Conservation (phyloP, 35 echinoderm and acorn worm genomes). For the Ptychodera flava region DNA sequence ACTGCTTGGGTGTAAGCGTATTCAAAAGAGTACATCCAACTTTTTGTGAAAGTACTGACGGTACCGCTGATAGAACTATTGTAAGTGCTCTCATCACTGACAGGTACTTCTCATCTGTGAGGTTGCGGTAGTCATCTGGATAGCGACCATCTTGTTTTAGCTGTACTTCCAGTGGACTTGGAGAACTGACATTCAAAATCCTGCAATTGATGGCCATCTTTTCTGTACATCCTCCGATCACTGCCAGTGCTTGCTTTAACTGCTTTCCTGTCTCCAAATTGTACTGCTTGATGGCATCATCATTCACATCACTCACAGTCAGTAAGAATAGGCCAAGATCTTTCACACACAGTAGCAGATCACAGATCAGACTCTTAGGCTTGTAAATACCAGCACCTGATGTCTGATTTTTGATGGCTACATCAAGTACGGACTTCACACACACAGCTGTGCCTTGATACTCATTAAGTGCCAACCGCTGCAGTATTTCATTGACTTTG, state of each 20-base stretch:
- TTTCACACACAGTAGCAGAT: neutral
- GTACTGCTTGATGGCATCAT: neutral
- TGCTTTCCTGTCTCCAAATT: neutral
- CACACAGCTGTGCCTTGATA: neutral
- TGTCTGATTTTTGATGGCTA: neutral
- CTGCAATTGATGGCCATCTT: neutral
- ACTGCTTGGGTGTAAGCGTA: neutral
- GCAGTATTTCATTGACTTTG: no score
- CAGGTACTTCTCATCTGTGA: neutral
- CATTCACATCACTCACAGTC: neutral
- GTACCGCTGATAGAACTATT: neutral
- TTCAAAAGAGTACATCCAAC: neutral
- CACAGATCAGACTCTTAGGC: neutral
- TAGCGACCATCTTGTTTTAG: neutral
- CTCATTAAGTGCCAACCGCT: no score
- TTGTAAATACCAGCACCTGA: no score
- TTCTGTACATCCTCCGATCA: neutral
- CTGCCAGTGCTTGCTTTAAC: neutral
- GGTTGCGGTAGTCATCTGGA: neutral
- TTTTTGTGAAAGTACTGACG: neutral
- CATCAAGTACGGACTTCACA: neutral
- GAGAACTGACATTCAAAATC: neutral
- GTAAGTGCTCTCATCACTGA: neutral
- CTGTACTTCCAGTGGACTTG: neutral
- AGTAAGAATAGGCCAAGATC: neutral